Conservation (phyloP, 2,113 vertebrate genomes). For the Paedocypris sp. region DNA sequence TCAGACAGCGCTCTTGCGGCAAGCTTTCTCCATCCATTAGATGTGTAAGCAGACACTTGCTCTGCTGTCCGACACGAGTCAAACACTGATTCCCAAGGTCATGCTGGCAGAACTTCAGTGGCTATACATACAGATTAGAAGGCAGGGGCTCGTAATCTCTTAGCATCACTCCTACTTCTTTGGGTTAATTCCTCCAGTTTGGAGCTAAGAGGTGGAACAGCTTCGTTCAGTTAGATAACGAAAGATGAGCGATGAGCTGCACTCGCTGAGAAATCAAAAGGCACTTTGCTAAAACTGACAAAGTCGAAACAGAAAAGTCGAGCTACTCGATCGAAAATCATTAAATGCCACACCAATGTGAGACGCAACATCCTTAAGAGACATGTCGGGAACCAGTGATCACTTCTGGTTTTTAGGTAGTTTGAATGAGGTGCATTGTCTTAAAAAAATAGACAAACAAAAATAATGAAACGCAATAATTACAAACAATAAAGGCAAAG, state of each 20-base stretch:
- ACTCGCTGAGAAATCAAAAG: slow-evolving; percentile 27
- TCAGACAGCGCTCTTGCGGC: not conserved
- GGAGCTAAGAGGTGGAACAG: not conserved
- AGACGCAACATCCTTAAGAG: too few relatives aligned
- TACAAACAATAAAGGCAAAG: slow-evolving; percentile 52
- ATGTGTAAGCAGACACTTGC: slow-evolving; percentile 1
- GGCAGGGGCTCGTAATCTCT: slow-evolving; percentile 15
- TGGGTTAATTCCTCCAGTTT: slow-evolving; percentile 11
- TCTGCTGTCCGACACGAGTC: not conserved
- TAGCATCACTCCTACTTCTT: slow-evolving; percentile 8
- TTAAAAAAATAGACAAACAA: slow-evolving; percentile 23
- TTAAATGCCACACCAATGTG: too few relatives aligned
- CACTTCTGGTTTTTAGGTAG: too few relatives aligned
- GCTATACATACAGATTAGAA: slow-evolving; percentile 11
- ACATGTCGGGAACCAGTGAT: too few relatives aligned
- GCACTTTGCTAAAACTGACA: slow-evolving; percentile 33
- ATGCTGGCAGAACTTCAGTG: not conserved
- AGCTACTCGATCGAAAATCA: too few relatives aligned
- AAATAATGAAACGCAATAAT: too few relatives aligned
- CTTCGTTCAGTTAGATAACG: slow-evolving; percentile 10
- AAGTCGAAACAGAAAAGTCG: too few relatives aligned
- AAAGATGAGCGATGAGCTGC: slow-evolving; percentile 7
- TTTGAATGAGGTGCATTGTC: slow-evolving; percentile 11
- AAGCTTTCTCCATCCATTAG: not conserved
- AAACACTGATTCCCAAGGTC: not conserved